Evolutionary conservation across 2,888 invertebrate species (phyloP), one percentile per base, ranked within the genome.

Genomic region (Pteria penguin): DNA sequence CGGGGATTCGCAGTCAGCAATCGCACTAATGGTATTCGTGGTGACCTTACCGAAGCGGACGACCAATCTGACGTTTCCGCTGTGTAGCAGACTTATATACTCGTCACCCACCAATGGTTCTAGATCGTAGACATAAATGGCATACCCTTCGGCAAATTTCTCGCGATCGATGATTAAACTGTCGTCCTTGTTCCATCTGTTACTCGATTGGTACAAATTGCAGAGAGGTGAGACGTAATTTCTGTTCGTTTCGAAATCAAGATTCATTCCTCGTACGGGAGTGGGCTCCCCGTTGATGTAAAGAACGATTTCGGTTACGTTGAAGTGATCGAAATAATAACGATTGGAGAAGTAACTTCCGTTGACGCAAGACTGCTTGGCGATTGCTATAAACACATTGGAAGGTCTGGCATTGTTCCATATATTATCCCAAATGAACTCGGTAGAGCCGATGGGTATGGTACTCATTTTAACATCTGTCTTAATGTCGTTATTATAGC

Each of bases 201-300:
- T 69, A 27, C 29, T 62, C 18, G 65, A 29, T 27, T 69, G 55
- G 57, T 68, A 75, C 33, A 75, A 24, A 24, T 66, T 52, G 4
- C 55, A 32, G 32, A 62, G 70, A 2, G 70, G 55, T 22, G 62
- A 24, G n/a, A 55, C n/a, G 52, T 65, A 65, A 57, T 67, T 36
- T 70, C 65, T 62, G 18, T 60, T 62, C 8, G 26, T 60, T n/a
- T n/a, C n/a, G 18, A 75, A 68, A 70, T 75, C 75, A 14, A 62
- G 29, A 22, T 75, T 75, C 24, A 70, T 8, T 1, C 70, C 70
- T 36, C 65, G n/a, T 2, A 62, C 65, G 11, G 63, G 65, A 3
- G 70, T 63, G 27, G 58, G 55, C 45, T 65, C 75, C 14, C 75
- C 75, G 52, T 75, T 70, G 11, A 70, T 58, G 65, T 75, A 65